Conservation (phyloP, 2,888 invertebrate species). For the Nephrotoma appendiculata region DNA sequence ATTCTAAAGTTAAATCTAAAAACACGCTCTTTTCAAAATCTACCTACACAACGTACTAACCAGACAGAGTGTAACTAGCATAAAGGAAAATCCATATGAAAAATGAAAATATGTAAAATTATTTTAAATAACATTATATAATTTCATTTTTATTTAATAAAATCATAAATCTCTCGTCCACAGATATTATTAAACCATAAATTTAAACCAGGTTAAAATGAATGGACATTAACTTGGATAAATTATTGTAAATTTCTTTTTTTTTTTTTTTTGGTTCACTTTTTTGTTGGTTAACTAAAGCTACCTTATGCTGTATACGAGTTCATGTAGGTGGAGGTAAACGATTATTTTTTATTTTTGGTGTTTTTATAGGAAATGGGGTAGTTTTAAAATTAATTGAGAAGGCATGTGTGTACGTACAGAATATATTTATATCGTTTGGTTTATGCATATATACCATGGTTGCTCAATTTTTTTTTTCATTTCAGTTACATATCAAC, state of each 20-base stretch:
- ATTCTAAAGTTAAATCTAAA: too few relatives aligned
- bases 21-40: too few relatives aligned
- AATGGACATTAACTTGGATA: background rate
- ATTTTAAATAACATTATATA: background rate
- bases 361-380: background rate
- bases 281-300: background rate
- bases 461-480: background rate
- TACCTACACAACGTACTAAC: too few relatives aligned
- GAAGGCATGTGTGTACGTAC: background rate
- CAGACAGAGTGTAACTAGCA: too few relatives aligned
- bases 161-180: background rate
- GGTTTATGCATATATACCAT: background rate
- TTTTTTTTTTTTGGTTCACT: background rate
- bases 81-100: background rate
- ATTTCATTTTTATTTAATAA: background rate
- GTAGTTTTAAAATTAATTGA: background rate
- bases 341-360: background rate
- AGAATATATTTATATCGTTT: background rate
- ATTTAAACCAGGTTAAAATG: background rate
- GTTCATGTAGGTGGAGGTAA: background rate
- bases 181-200: background rate
- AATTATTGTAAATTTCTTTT: background rate
- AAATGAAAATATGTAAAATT: background rate
- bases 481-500: background rate
- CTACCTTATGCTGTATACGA: background rate